Evolutionary conservation across 2,888 invertebrate genomes (phyloP).

Genomic region (Eupelmus urozonus): DNA sequence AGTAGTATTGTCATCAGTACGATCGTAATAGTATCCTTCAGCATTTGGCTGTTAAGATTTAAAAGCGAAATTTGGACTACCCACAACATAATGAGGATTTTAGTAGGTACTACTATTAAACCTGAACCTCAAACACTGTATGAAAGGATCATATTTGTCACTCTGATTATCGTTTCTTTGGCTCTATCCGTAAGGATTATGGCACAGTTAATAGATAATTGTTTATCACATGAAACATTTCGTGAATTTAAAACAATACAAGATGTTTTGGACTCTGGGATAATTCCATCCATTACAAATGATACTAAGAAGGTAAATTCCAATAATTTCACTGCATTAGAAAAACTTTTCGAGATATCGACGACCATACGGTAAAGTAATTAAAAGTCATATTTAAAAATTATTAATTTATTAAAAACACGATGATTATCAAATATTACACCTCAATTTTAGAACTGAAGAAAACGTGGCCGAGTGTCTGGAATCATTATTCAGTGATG

Average conservation of each 20-base stretch:
- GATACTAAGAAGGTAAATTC: conserved; percentile 24
- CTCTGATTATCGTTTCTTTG: not conserved
- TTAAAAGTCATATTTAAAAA: too few relatives aligned
- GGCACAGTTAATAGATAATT: not conserved
- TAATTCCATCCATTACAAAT: conserved; percentile 17
- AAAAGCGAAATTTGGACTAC: conserved; percentile 30
- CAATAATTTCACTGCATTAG: not conserved
- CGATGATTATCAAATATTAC: too few relatives aligned
- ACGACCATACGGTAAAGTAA: conserved; percentile 1
- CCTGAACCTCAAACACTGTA: not conserved
- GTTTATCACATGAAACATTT: conserved; percentile 3
- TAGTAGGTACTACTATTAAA: not conserved
- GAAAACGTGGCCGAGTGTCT: not conserved
- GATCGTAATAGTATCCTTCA: not conserved
- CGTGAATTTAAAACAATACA: not conserved
- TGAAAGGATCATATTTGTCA: conserved; percentile 24
- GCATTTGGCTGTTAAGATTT: conserved; percentile 13
- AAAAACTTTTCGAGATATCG: conserved; percentile 4
- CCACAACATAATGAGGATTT: conserved; percentile 9
- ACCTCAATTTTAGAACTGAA: not conserved
- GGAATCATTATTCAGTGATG: not conserved
- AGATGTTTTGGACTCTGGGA: conserved; percentile 10
- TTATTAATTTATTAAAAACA: too few relatives aligned
- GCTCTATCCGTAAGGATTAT: not conserved
- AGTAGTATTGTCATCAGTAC: not conserved